Evolutionary conservation across 1,140 invertebrate species (phyloP).

Genomic region (Zaprionus tsacasi): DNA sequence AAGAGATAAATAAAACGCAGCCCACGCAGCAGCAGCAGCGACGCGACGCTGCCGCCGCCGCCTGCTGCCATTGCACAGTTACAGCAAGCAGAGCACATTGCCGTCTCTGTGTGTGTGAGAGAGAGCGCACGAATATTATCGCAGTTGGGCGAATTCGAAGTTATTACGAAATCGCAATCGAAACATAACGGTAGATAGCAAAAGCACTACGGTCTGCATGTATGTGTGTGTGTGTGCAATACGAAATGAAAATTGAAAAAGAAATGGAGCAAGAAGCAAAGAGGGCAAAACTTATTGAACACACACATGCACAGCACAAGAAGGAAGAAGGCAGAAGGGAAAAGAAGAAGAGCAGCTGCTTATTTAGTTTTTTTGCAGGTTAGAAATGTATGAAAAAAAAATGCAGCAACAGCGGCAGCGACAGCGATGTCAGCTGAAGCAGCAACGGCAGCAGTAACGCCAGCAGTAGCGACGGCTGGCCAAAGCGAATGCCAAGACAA

Average conservation of each 20-base stretch:
- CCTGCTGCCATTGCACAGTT: constrained; percentile 45
- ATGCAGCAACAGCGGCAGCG: not conserved
- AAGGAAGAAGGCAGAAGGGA: not conserved
- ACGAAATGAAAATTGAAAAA: constrained; percentile 45
- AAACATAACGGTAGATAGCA: constrained; percentile 75
- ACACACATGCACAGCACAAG: not conserved
- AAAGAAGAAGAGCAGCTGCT: not conserved
- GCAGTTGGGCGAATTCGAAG: constrained; percentile 56
- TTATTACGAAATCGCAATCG: constrained; percentile 76
- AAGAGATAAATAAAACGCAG: constrained; percentile 39
- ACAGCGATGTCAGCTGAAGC: not conserved
- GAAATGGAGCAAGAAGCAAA: constrained; percentile 19
- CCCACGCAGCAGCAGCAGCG: constrained; percentile 52
- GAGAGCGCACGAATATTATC: constrained; percentile 55
- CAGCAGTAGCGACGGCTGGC: constrained; percentile 21
- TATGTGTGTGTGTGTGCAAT: constrained; percentile 7
- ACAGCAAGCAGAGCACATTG: constrained; percentile 26
- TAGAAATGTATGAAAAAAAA: not conserved
- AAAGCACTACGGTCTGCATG: constrained; percentile 21
- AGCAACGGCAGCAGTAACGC: not conserved
- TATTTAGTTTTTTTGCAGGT: constrained; percentile 27
- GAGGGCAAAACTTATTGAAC: not conserved
- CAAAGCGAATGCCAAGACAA: constrained; percentile 54
- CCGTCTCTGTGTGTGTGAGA: constrained; percentile 23
- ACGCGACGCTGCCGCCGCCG: constrained; percentile 5